Conservation (phyloP, 1,140 invertebrate genomes). For the Lordiphosa mommai region DNA sequence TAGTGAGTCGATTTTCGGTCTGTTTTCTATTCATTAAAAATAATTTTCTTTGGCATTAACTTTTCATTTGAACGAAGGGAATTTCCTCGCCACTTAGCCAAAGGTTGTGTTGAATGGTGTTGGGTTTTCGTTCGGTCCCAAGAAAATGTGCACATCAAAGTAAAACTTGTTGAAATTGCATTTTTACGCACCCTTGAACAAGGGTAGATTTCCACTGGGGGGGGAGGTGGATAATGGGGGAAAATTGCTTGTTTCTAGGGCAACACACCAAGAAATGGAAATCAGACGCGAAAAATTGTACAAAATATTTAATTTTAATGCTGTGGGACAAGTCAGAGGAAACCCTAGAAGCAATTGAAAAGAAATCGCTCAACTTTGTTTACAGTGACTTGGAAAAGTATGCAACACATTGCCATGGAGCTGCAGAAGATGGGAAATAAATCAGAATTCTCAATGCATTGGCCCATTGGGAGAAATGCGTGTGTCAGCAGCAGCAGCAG, state of each 20-base stretch:
- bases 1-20: constrained; percentile 61
- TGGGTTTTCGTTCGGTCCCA: constrained; percentile 26
- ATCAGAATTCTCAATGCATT: not conserved
- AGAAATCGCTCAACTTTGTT: constrained; percentile 25
- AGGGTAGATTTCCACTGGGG: constrained; percentile 26
- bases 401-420: constrained; percentile 12
- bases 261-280: constrained; percentile 42
- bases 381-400: constrained; percentile 29
- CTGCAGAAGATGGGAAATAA: constrained; percentile 1
- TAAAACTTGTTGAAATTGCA: constrained; percentile 76
- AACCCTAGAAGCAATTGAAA: constrained; percentile 7
- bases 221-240: not conserved
- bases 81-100: constrained; percentile 19
- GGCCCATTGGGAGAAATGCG: constrained; percentile 5
- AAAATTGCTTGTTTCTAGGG: constrained; percentile 57
- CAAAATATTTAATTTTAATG: constrained; percentile 73
- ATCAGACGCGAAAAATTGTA: constrained; percentile 51
- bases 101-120: constrained; percentile 4
- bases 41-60: constrained; percentile 75
- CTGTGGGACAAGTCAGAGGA: constrained; percentile 8
- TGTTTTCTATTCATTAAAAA: constrained; percentile 77
- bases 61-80: constrained; percentile 59
- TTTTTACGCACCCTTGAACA: constrained; percentile 74
- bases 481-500: constrained; percentile 12
- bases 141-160: constrained; percentile 72